These are phyloP conservation scores for Saxidomus purpurata DNA, from an alignment of 1,140 invertebrate genomes.

Conservation along the genomic window DNA sequence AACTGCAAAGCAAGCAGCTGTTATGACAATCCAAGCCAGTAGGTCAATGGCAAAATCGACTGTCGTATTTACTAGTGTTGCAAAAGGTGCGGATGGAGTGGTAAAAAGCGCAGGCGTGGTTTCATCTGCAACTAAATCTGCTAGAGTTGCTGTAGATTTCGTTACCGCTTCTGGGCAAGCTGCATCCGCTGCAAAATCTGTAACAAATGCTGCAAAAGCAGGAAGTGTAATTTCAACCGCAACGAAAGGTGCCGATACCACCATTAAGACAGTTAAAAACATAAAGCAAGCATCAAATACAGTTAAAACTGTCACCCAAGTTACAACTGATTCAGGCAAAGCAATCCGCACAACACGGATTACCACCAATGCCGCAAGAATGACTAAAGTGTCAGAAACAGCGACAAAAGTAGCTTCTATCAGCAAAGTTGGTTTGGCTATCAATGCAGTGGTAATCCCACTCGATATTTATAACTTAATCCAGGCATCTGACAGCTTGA, in stretches of 20 bases:
- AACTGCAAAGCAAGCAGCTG: not conserved
- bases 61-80: not conserved
- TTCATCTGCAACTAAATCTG: not conserved
- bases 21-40: not conserved
- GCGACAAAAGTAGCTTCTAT: not conserved
- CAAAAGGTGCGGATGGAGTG: not conserved
- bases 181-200: not conserved
- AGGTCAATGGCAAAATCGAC: not conserved
- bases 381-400: not conserved
- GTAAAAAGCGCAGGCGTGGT: not conserved
- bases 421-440: not conserved
- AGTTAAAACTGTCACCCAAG: not conserved
- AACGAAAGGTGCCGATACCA: not conserved
- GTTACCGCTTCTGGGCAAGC: not conserved
- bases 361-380: not conserved
- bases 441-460: conserved; percentile 1
- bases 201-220: not conserved
- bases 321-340: not conserved
- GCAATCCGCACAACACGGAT: not conserved
- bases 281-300: not conserved
- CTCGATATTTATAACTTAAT: conserved; percentile 18
- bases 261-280: not conserved
- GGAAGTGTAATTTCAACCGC: not conserved
- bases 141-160: not conserved
- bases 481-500: not conserved